Conservation (phyloP, 2,797 vertebrate species). For the Myotis daubentonii region DNA sequence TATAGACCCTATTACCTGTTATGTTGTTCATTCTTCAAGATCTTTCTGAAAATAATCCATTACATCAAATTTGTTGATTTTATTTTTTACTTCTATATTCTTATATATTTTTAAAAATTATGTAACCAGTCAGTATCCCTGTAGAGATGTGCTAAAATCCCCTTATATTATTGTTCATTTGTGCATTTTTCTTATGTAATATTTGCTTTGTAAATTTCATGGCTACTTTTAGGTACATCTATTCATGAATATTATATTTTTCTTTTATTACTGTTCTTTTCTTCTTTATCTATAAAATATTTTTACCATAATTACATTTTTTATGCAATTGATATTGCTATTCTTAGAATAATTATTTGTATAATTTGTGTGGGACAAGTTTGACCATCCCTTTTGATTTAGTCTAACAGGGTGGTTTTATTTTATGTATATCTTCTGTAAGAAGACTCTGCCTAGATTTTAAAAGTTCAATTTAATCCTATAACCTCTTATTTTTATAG, state of each 20-base stretch:
- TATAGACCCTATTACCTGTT: not conserved
- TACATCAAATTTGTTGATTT: not conserved
- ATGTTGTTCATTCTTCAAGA: not conserved
- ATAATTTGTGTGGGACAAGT: not conserved
- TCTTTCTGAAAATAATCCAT: not conserved
- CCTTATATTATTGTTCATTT: not conserved
- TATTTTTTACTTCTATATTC: not conserved
- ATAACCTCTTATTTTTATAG: not conserved
- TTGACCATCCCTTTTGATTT: not conserved
- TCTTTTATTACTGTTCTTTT: not conserved
- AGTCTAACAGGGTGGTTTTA: not conserved
- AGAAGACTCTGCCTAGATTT: not conserved
- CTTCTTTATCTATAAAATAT: not conserved
- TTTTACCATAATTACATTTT: conserved; percentile 12
- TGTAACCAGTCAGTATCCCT: not conserved
- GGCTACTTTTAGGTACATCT: not conserved
- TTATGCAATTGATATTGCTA: not conserved
- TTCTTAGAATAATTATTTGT: not conserved
- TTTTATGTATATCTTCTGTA: not conserved
- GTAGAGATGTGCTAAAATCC: not conserved
- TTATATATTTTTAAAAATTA: not conserved
- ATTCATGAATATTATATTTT: not conserved
- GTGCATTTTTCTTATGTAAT: not conserved
- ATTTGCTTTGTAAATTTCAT: conserved; percentile 17
- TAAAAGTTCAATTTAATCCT: not conserved